Evolutionary conservation across 2,888 invertebrate species (phyloP).

Genomic region (Malthinus flaveolus): DNA sequence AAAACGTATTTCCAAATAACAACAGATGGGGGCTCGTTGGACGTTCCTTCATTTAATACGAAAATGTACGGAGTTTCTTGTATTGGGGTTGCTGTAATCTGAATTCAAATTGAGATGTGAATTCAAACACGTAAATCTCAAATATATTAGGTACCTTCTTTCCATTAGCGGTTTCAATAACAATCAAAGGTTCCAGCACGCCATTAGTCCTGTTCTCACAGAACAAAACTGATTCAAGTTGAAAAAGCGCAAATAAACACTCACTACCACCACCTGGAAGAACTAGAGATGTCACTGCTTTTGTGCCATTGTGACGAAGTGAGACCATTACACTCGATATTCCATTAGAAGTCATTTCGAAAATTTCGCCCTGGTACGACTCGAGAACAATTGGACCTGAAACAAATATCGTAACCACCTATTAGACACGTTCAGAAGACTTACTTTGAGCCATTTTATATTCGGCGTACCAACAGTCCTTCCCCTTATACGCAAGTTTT

Average conservation of each 20-base stretch:
- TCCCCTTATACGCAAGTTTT: conserved; percentile 25
- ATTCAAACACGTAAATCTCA: neutral
- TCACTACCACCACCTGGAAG: conserved; percentile 32
- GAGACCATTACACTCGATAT: conserved; percentile 15
- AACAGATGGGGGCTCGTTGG: conserved; percentile 34
- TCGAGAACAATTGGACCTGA: no score
- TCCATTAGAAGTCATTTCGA: conserved; percentile 20
- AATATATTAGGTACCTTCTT: neutral
- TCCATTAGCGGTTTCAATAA: neutral
- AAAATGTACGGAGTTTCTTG: conserved; percentile 11
- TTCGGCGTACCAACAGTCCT: conserved; percentile 28
- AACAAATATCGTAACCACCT: neutral
- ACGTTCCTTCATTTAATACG: conserved; percentile 7
- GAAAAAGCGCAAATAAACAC: conserved; percentile 38
- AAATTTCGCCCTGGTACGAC: conserved; percentile 14
- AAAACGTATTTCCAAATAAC: conserved; percentile 43
- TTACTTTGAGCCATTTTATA: neutral
- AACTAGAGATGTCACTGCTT: conserved; percentile 35
- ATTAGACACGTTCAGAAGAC: neutral
- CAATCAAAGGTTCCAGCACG: no score
- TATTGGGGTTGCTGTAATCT: conserved; percentile 6
- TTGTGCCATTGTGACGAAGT: conserved; percentile 38
- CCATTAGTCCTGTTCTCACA: conserved; percentile 6
- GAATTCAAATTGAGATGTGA: neutral
- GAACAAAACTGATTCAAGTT: conserved; percentile 5